phyloP scores from a whole-genome alignment of 2,888 invertebrate genomes.

The Andrena chrysosceles region DNA sequence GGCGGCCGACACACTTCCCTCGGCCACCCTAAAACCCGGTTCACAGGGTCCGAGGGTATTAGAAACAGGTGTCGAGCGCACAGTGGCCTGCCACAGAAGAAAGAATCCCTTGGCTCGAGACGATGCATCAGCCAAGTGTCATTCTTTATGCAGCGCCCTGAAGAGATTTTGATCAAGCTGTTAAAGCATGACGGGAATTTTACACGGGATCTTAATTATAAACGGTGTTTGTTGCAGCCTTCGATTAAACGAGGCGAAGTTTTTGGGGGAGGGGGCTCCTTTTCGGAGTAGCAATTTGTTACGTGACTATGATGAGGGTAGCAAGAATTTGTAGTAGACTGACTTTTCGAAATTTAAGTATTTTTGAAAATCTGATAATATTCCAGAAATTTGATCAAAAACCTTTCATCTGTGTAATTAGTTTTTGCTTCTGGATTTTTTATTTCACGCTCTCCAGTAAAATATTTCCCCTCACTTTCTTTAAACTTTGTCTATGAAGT shows the following conservation, averaged over 20 bases:
- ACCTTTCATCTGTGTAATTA: too few relatives aligned
- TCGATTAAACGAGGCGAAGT: background rate
- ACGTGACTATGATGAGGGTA: too few relatives aligned
- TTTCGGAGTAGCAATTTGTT: too few relatives aligned
- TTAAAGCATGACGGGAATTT: background rate
- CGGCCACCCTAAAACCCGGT: constrained; percentile 42
- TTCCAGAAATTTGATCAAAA: too few relatives aligned
- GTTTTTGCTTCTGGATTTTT: too few relatives aligned
- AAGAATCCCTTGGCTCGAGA: constrained; percentile 23
- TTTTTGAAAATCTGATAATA: too few relatives aligned
- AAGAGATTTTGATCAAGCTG: constrained; percentile 22
- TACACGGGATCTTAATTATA: background rate
- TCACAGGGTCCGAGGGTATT: constrained; percentile 42
- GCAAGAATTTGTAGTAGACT: too few relatives aligned
- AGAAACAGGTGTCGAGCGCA: constrained; percentile 54
- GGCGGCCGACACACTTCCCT: constrained; percentile 46
- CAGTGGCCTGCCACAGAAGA: constrained; percentile 27
- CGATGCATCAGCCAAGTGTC: constrained; percentile 33
- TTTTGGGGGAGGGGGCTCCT: background rate
- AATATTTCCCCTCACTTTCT: too few relatives aligned
- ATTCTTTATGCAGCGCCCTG: constrained; percentile 14
- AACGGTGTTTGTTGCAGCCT: background rate
- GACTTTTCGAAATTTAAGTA: too few relatives aligned
- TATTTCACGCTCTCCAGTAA: too few relatives aligned
- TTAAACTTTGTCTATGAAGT: too few relatives aligned